Percentiles rank a stretch among this genome's conserved stretches.
phyloP scores from a whole-genome alignment of 2,113 vertebrate species.

The Toxostoma redivivum region DNA sequence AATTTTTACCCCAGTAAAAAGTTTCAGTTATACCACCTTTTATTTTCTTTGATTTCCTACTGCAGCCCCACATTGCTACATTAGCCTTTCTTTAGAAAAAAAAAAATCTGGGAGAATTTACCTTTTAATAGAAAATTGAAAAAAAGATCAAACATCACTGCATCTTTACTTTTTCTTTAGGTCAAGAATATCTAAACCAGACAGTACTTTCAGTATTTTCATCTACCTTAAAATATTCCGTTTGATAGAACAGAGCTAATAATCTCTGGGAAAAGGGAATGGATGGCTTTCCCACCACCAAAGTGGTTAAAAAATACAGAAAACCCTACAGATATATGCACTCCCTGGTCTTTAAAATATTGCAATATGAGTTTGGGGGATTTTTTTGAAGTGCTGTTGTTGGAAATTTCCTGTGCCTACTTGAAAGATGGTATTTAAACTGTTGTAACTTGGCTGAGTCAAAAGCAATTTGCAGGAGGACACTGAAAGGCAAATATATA shows the following conservation, averaged over 20 bases:
- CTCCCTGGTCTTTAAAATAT: neutral
- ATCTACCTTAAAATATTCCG: neutral
- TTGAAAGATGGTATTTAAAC: neutral
- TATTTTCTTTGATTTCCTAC: neutral
- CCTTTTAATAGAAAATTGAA: fast-evolving
- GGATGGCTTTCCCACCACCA: neutral
- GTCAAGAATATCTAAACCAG: neutral
- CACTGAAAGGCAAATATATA: neutral
- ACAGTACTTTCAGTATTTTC: neutral
- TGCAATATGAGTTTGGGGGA: neutral
- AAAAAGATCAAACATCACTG: neutral
- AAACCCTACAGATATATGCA: neutral
- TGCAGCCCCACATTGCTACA: neutral
- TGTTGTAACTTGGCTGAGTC: neutral
- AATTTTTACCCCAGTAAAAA: neutral
- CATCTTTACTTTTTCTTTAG: neutral
- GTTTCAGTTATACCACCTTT: neutral
- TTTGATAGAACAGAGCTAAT: neutral
- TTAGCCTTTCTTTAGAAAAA: neutral
- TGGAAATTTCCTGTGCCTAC: neutral
- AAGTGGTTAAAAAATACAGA: neutral
- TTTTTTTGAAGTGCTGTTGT: neutral
- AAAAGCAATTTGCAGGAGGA: slow-evolving; percentile 24
- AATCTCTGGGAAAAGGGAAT: neutral
- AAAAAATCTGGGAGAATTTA: neutral